Evolutionary conservation across 2,113 vertebrate species (phyloP).

Genomic region (Melanotaenia duboulayi): DNA sequence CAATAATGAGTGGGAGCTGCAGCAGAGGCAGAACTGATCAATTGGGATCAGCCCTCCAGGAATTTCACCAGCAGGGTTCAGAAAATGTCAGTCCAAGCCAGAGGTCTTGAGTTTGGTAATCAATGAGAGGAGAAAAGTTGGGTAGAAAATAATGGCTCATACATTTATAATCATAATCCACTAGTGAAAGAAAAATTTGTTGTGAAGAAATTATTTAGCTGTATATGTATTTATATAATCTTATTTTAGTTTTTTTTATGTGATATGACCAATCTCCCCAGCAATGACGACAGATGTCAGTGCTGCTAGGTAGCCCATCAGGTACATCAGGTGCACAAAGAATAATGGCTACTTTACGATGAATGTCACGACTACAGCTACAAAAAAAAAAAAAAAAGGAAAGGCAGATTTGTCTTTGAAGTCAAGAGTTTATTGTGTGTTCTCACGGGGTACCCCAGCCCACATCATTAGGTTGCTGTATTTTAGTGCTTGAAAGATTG

Average conservation of each 20-base stretch:
- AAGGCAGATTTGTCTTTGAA: constrained; percentile 60
- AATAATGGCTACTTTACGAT: constrained; percentile 57
- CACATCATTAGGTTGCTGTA: constrained; percentile 45
- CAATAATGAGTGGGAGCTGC: constrained; percentile 34
- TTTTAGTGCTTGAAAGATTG: constrained; percentile 47
- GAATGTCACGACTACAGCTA: constrained; percentile 40
- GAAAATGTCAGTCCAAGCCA: constrained; percentile 33
- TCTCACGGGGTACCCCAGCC: constrained; percentile 37
- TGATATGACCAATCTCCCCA: constrained; percentile 49
- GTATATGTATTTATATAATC: constrained; percentile 24
- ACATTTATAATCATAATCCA: constrained; percentile 24
- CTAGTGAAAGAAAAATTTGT: constrained; percentile 7
- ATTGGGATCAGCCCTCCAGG: constrained; percentile 37
- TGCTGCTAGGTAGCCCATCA: constrained; percentile 35
- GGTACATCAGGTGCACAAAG: constrained; percentile 64
- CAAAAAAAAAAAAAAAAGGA: constrained; percentile 13
- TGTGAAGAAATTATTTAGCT: constrained; percentile 33
- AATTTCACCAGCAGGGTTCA: constrained; percentile 46
- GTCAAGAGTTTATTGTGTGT: constrained; percentile 20
- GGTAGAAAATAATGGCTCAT: constrained; percentile 10
- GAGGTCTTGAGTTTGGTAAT: constrained; percentile 15
- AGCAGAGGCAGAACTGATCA: constrained; percentile 47
- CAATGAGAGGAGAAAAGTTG: constrained; percentile 13
- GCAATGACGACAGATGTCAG: constrained; percentile 55
- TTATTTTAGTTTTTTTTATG: constrained; percentile 40